Evolutionary conservation across 2,113 vertebrate species (phyloP), one percentile per base, ranked within the genome.

Genomic region (Trogon surrucura): DNA sequence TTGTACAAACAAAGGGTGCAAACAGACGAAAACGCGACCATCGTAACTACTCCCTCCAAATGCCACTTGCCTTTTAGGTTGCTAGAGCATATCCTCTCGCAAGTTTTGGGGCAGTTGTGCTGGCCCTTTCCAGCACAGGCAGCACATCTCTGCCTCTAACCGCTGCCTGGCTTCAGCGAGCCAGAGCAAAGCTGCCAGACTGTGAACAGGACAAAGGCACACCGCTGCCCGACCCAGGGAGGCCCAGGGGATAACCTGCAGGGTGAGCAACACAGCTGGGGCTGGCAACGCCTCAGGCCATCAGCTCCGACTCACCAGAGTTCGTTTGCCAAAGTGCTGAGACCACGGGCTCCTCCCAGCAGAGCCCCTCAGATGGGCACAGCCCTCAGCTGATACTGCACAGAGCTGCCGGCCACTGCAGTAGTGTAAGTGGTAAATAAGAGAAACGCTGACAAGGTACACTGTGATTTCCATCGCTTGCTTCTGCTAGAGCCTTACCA

Each of bases 391-490:
- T 3, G 6, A 85, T 73, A 30, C 45, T 48, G 44, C 64, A 47
- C 6, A 16, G 70, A 89, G 61, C 53, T 67, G 36, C 2, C 60
- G 54, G 84, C 61, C 44, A 16, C 9, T 38, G 61, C 41, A 89
- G 74, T 45, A 70, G 70, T 5, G 38, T 44, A 62, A 94, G 80
- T 41, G 66, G 54, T 64, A 89, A 94, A 88, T 61, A 82, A 34
- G 85, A 88, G 38, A 56, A 85, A 79, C 16, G 45, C n/a, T 82
- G 56, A 67, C 47, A 47, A 57, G 48, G 36, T 16, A 56, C 0
- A 0, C 41, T 29, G n/a, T 41, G 27, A 70, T 60, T 88, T 61
- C 44, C 54, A 44, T 20, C 1, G 0, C 30, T 48, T 48, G 32
- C 69, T 85, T 65, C 79, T 82, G 45, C 27, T 62, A 73, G 19